Evolutionary conservation across 2,113 vertebrate genomes (phyloP).

Genomic region (Apteryx owenii): DNA sequence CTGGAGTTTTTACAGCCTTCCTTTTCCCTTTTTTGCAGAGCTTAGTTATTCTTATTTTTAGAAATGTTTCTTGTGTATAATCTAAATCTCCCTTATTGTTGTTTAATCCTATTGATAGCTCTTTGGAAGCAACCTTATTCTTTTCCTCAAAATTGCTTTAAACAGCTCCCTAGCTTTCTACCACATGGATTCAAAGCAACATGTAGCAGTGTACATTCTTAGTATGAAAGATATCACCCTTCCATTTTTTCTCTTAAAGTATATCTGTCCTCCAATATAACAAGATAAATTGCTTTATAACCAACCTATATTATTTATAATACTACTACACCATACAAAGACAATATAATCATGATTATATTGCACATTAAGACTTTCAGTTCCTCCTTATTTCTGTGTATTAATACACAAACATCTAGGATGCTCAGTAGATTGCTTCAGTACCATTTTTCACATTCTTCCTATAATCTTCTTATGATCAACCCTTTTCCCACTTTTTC

Average conservation of each 20-base stretch:
- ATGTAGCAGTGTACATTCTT: neutral
- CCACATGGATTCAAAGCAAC: neutral
- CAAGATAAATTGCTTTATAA: neutral
- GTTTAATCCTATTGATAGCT: neutral
- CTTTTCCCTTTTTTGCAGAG: neutral
- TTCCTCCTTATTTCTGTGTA: neutral
- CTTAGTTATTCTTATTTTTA: neutral
- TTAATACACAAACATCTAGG: neutral
- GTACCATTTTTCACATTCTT: rapidly evolving
- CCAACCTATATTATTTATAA: too few relatives aligned
- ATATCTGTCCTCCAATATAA: neutral
- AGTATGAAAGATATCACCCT: neutral
- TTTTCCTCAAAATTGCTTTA: neutral
- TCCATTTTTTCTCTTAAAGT: neutral
- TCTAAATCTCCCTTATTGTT: neutral
- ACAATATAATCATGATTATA: neutral
- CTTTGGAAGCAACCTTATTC: neutral
- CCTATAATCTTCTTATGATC: neutral
- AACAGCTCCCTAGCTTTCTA: neutral
- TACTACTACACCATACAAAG: neutral
- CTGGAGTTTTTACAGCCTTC: neutral
- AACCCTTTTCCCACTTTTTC: neutral
- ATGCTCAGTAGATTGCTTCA: neutral
- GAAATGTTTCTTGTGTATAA: neutral
- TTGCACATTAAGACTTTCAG: neutral